Evolutionary conservation across 1,140 invertebrate genomes (phyloP).

Genomic region (Scaptomyza graminum): DNA sequence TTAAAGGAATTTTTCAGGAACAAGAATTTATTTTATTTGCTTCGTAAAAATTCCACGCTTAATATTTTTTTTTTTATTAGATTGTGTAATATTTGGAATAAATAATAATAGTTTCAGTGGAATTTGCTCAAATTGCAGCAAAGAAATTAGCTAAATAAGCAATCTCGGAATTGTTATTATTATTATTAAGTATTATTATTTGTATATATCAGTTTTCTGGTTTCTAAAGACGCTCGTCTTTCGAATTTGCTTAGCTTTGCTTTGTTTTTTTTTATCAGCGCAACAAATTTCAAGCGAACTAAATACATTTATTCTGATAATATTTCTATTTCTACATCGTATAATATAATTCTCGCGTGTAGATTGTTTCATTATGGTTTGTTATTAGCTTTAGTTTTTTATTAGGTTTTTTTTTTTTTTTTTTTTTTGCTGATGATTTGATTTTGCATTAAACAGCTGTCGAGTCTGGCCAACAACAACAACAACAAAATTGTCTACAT

Average conservation of each 20-base stretch:
- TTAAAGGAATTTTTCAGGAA: too few species aligned
- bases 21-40: too few species aligned
- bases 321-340: constrained; percentile 47
- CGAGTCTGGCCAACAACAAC: constrained; percentile 41
- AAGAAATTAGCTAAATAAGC: background rate
- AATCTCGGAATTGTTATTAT: background rate
- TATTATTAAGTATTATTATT: background rate
- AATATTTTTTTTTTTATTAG: too few species aligned
- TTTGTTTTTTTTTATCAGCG: constrained; percentile 24
- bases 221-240: constrained; percentile 1
- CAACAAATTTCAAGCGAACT: constrained; percentile 49
- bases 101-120: too few species aligned
- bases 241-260: constrained; percentile 5
- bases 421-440: constrained; percentile 12
- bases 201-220: background rate
- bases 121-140: too few species aligned
- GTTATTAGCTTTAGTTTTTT: constrained; percentile 4
- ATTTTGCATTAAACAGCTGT: constrained; percentile 68
- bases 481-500: constrained; percentile 38
- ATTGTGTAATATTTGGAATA: too few species aligned
- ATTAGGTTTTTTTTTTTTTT: background rate
- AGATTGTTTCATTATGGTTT: constrained; percentile 15
- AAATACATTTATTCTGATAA: constrained; percentile 35
- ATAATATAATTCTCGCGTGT: background rate
- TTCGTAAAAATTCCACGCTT: too few species aligned